Base-by-base conservation (phyloP, 64 coral and sea anemone species). In the Acropora yongei region DNA sequence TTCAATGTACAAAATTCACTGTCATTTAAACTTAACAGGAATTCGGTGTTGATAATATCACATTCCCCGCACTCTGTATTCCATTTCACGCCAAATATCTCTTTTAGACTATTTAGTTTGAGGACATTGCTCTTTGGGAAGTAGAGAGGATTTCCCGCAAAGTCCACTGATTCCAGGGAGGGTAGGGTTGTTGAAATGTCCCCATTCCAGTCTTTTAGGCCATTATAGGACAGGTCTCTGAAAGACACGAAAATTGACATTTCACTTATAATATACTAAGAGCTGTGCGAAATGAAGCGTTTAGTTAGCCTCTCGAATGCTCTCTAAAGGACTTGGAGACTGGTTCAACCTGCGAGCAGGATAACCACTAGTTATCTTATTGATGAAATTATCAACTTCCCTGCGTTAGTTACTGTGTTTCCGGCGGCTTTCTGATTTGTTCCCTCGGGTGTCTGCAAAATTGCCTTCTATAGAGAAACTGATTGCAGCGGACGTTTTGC, bases 221-320 rank as follows among this genome's bases (percentile, higher is more conserved):
- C 16, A 12, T 83, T 91, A 41, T 74, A 58, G 41, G 89, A 91
- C 12, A 91, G 16, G 53, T 91, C 79, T 57, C 89, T 91, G 49
- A 12, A 74, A 57, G 58, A 7, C 58, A 43, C 1, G 43, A 72
- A 76, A 6, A 42, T 40, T 73, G 66, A 68, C 0, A 58, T 30
- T 30, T 30, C 30, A 30, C 30, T 30, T 0, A 30, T 30, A 30
- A 30, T 30, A 30, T 30, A 30, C 30, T 30, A 30, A 30, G 30
- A 0, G 30, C 30, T 30, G 30, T 30, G 30, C 30, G 30, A 30
- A 30, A 30, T 30, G 30, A 30, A 30, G 30, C 30, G 30, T 30
- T 30, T 30, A 30, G 30, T 30, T 30, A 30, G 30, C 30, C 30
- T 30, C 30, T 30, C 30, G 30, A 0, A 30, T 30, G 30, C 30